Evolutionary conservation across 23 tunicate genomes (phyloP).

Genomic region (Diplosoma virens): DNA sequence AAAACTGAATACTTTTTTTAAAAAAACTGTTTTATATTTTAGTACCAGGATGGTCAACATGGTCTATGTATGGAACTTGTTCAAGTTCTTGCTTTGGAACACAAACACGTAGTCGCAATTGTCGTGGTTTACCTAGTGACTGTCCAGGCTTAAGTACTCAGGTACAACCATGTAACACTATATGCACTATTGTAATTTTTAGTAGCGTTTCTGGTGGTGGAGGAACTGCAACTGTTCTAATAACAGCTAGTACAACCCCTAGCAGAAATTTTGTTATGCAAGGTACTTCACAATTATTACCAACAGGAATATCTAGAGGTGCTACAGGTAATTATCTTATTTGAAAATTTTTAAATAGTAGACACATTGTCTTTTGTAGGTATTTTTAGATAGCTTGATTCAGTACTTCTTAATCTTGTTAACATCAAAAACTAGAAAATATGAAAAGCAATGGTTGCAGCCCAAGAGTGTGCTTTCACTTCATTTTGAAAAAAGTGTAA

Average conservation of each 20-base stretch:
- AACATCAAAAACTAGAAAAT: too few relatives aligned
- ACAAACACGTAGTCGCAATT: slow-evolving; percentile 45
- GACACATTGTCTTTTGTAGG: neutral
- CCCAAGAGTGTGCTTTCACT: too few relatives aligned
- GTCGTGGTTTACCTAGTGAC: slow-evolving; percentile 27
- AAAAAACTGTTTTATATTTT: neutral
- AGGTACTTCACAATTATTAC: too few relatives aligned
- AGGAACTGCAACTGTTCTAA: neutral
- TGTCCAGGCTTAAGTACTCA: slow-evolving; percentile 55
- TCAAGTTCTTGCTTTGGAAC: slow-evolving; percentile 36
- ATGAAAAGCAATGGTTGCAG: too few relatives aligned
- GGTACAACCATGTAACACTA: slow-evolving; percentile 20
- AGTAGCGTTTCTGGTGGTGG: neutral
- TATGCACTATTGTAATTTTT: neutral
- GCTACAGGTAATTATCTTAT: too few relatives aligned
- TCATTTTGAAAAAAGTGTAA: too few relatives aligned
- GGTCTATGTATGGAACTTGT: slow-evolving; percentile 63
- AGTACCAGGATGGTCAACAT: slow-evolving; percentile 74
- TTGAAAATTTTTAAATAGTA: too few relatives aligned
- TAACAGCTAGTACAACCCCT: too few relatives aligned
- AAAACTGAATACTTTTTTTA: neutral
- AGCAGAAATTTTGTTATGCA: too few relatives aligned
- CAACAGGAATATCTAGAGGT: too few relatives aligned
- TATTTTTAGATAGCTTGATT: too few relatives aligned
- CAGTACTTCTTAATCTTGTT: too few relatives aligned